Base-by-base conservation (phyloP, 2,113 vertebrate genomes). In the Lagopus muta region DNA sequence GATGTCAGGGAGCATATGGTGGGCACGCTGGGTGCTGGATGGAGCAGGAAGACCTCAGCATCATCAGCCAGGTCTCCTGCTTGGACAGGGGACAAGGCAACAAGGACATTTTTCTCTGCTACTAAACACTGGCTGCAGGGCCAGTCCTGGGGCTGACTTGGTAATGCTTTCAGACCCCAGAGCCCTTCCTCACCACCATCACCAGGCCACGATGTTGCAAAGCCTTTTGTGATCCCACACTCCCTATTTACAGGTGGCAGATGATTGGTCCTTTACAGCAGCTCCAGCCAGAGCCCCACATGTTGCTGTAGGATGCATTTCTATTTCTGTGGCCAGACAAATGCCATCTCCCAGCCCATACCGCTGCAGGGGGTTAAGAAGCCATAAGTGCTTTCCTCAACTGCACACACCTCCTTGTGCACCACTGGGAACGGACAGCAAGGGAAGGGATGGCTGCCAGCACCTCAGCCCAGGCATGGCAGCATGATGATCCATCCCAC, bases 61-160 rank as follows among this genome's bases (percentile, higher is more conserved):
- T 22, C 1, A 0, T 13, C 32, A 85, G 62, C 11, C 71, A 87
- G 36, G 36, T 70, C 47, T 74, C 69, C 67, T 60, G 52, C 43
- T 75, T 61, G 0, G 0, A 12, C 36, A 61, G 43, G 17, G 42
- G 4, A 82, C 34, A 64, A 42, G 45, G 20, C 64, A 86, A 57
- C 38, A 20, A 83, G 70, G 27, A 27, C 3, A 0, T 28, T 79
- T 40, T 82, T 38, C 36, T 65, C 67, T 43, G 32, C 62, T 62
- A 0, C 47, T 64, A 36, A 18, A 57, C 21, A 48, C 0, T 0
- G 27, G 66, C 18, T 42, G 0, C 0, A 13, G 9, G 17, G 1
- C 0, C 0, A 12, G 42, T 17, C 27, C 67, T 60, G 55, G 21
- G 58, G 81, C 28, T 32, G 28, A 3, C 19, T 4, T 20, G 38